Evolutionary conservation across 2,797 vertebrate species (phyloP).

Genomic region (Clarias laeviceps): DNA sequence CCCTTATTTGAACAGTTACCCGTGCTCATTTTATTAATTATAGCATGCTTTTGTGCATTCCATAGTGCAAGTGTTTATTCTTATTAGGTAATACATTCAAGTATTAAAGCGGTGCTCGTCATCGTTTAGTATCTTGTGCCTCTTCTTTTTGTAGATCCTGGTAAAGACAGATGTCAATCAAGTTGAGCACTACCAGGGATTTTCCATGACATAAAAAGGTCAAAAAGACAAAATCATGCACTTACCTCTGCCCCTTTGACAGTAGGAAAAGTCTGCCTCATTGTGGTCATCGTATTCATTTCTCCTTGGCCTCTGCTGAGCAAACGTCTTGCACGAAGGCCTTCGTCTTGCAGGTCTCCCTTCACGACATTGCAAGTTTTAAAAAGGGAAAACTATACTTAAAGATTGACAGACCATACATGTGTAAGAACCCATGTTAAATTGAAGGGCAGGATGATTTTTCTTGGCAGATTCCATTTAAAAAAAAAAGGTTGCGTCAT

Average conservation of each 20-base stretch:
- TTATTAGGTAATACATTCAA: constrained; percentile 53
- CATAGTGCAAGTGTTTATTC: constrained; percentile 51
- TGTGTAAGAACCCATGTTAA: too few relatives aligned
- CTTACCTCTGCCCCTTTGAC: constrained; percentile 64
- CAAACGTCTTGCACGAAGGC: constrained; percentile 54
- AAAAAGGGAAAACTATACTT: not conserved
- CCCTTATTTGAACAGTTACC: constrained; percentile 26
- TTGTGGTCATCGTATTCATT: constrained; percentile 57
- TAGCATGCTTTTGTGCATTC: constrained; percentile 50
- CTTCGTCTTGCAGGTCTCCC: constrained; percentile 50
- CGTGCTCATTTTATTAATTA: constrained; percentile 46
- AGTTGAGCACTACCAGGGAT: not conserved
- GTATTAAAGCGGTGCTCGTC: constrained; percentile 53
- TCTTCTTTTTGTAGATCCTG: constrained; percentile 65
- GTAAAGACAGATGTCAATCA: not conserved
- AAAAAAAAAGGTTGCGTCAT: too few relatives aligned
- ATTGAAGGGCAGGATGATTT: too few relatives aligned
- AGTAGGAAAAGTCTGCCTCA: constrained; percentile 48
- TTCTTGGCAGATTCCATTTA: too few relatives aligned
- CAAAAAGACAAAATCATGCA: too few relatives aligned
- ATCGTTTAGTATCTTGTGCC: constrained; percentile 60
- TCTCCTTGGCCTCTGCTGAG: constrained; percentile 57
- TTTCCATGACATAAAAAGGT: not conserved
- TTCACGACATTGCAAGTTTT: constrained; percentile 1
- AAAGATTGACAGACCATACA: not conserved